phyloP scores from a whole-genome alignment of 2,797 vertebrate species.

The Rhinophrynus dorsalis region DNA sequence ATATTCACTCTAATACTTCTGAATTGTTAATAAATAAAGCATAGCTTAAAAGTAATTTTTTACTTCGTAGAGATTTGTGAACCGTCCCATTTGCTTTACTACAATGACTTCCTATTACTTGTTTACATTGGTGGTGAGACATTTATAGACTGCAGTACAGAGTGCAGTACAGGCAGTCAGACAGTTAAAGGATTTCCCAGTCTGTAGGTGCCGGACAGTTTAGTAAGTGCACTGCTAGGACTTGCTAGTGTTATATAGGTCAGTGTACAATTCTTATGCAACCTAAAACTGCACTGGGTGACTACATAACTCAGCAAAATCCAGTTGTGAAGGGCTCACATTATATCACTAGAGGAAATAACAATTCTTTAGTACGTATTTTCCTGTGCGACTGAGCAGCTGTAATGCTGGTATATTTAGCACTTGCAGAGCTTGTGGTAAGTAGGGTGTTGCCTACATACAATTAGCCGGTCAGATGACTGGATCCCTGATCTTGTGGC shows the following conservation, averaged over 20 bases:
- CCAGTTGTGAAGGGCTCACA: constrained; percentile 52
- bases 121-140: neutral
- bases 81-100: neutral
- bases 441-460: constrained; percentile 71
- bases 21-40: too few relatives aligned
- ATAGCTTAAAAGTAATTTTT: too few relatives aligned
- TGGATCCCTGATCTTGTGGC: constrained; percentile 62
- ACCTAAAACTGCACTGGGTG: constrained; percentile 43
- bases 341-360: constrained; percentile 59
- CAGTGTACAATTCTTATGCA: constrained; percentile 67
- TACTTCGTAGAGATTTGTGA: too few relatives aligned
- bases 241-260: constrained; percentile 73
- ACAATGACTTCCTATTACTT: constrained; percentile 3
- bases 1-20: too few relatives aligned
- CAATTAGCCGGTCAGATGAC: constrained; percentile 77
- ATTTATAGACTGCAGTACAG: constrained; percentile 6
- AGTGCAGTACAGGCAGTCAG: constrained; percentile 30
- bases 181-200: constrained; percentile 26
- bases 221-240: constrained; percentile 59
- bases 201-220: constrained; percentile 32
- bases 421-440: constrained; percentile 73
- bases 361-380: constrained; percentile 62
- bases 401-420: constrained; percentile 76
- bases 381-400: constrained; percentile 61
- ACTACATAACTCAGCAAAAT: constrained; percentile 52